Evolutionary conservation across 2,113 vertebrate genomes (phyloP).

Genomic region (Grus americana): DNA sequence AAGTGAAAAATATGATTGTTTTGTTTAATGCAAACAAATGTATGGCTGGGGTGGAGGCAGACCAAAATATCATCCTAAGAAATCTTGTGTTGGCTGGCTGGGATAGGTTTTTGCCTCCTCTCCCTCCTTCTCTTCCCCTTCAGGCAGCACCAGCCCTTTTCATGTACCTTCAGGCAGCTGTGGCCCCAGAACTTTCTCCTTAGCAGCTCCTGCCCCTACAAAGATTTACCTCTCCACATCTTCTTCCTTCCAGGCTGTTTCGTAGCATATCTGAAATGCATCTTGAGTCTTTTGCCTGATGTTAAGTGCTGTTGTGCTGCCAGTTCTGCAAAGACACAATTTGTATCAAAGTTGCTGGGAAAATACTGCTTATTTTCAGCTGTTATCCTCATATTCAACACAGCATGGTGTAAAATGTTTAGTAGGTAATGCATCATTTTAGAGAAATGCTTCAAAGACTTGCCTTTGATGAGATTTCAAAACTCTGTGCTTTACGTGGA

Average conservation of each 20-base stretch:
- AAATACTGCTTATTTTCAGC: neutral
- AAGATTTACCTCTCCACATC: neutral
- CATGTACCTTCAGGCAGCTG: neutral
- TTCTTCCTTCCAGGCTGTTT: neutral
- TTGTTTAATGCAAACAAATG: neutral
- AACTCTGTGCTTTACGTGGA: neutral
- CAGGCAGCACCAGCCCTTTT: neutral
- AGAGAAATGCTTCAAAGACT: neutral
- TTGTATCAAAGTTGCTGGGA: neutral
- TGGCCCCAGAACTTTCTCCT: neutral
- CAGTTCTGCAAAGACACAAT: neutral
- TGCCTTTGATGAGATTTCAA: neutral
- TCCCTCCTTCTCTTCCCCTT: neutral
- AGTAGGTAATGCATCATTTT: neutral
- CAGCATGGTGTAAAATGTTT: neutral
- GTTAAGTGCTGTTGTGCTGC: neutral
- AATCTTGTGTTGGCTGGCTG: neutral
- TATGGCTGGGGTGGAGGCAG: neutral
- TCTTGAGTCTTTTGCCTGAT: neutral
- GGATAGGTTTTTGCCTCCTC: neutral
- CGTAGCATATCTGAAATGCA: neutral
- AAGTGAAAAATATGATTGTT: neutral
- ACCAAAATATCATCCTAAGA: neutral
- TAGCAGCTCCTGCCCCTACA: neutral
- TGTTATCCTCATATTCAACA: neutral